Percentiles rank a stretch among this genome's conserved stretches.
These are phyloP conservation scores for Cyanoramphus novaezelandiae DNA, from an alignment of 2,113 vertebrate species.

Conservation along the genomic window DNA sequence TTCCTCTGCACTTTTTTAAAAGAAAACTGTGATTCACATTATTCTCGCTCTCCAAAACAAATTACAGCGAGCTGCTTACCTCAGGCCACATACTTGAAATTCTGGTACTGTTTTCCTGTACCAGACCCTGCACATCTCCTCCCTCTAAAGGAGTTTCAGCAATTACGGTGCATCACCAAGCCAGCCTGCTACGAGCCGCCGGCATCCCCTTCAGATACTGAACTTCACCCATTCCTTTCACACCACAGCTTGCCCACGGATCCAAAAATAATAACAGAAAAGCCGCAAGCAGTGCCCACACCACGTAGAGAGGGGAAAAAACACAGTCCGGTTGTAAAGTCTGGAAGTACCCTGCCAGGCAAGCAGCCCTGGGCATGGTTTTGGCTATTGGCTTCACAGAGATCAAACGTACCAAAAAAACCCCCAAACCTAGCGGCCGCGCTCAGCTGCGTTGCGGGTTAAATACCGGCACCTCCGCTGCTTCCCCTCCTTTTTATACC, in stretches of 20 bases:
- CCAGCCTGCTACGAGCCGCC: not conserved
- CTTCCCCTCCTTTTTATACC: not conserved
- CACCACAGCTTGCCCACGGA: not conserved
- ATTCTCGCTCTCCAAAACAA: not conserved
- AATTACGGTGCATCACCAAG: not conserved
- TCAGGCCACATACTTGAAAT: slow-evolving; percentile 26
- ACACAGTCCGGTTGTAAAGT: not conserved
- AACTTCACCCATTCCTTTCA: not conserved
- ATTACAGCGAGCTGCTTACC: slow-evolving; percentile 12
- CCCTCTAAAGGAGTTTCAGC: not conserved
- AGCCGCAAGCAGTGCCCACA: not conserved
- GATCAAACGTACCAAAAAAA: not conserved
- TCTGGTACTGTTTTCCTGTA: not conserved
- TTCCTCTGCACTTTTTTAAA: not conserved
- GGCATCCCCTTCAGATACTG: not conserved
- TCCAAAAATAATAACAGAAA: not conserved
- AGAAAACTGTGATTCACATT: not conserved
- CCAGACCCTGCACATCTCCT: not conserved
- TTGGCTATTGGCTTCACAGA: not conserved
- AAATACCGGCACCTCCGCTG: not conserved
- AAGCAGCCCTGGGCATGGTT: not conserved
- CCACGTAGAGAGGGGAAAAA: accelerated
- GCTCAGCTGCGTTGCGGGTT: not conserved
- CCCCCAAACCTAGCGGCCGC: not conserved
- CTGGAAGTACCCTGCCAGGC: not conserved